Percentiles rank a stretch among this genome's conserved stretches.
These are phyloP conservation scores for Galago senegalensis DNA, from an alignment of 2,797 vertebrate species.

Conservation along the genomic window DNA sequence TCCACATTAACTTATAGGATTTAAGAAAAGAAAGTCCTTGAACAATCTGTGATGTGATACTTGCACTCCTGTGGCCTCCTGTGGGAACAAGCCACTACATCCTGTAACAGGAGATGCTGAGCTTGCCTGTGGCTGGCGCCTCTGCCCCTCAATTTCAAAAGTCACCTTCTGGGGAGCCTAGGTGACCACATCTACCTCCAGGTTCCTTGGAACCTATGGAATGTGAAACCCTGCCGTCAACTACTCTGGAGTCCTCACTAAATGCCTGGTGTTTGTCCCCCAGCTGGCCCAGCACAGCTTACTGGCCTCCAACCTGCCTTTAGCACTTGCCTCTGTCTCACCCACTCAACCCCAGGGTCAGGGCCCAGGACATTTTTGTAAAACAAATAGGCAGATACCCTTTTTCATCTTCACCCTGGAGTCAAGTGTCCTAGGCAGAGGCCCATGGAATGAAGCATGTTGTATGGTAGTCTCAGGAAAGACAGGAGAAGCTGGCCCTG, in stretches of 20 bases:
- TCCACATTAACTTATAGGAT: not conserved
- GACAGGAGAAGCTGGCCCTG: not conserved
- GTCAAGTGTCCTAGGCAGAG: not conserved
- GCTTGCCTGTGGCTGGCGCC: not conserved
- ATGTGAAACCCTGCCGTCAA: not conserved
- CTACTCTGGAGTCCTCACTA: not conserved
- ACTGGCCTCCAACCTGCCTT: not conserved
- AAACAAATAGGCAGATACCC: not conserved
- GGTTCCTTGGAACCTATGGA: not conserved
- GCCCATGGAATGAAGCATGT: fast-evolving
- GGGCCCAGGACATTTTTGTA: not conserved
- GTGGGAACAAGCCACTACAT: not conserved
- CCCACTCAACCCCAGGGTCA: not conserved
- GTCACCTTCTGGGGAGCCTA: not conserved
- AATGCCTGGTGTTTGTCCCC: not conserved
- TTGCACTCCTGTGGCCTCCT: not conserved
- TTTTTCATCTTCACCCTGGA: not conserved
- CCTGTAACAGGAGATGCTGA: not conserved
- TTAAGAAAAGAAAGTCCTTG: constrained; percentile 1
- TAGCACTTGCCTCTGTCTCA: not conserved
- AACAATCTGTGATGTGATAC: not conserved
- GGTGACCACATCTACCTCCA: not conserved
- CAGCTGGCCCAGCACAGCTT: not conserved
- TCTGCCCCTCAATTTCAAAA: not conserved
- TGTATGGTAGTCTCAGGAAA: no score